Evolutionary conservation across 2,888 invertebrate genomes (phyloP).

Genomic region (Masnerella sp.): DNA sequence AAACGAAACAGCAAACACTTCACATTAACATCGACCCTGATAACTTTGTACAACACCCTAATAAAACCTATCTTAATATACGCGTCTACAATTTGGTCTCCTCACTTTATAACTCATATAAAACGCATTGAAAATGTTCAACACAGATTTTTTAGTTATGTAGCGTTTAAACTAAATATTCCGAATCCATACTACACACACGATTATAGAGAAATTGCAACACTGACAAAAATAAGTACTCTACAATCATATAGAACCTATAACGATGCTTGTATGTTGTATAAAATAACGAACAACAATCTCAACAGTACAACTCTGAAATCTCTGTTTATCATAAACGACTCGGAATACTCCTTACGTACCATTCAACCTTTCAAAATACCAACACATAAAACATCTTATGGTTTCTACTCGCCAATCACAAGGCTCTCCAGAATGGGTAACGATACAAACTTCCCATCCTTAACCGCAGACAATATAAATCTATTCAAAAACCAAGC

Average conservation of each 20-base stretch:
- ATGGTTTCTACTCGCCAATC: background rate
- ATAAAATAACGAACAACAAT: conserved; percentile 1
- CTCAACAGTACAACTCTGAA: background rate
- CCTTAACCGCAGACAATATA: too few species aligned
- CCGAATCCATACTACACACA: background rate
- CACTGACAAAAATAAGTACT: background rate
- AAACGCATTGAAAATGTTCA: conserved; percentile 8
- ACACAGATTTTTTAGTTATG: conserved; percentile 10
- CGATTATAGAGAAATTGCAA: background rate
- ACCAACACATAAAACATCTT: background rate
- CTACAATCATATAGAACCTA: background rate
- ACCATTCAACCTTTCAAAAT: background rate
- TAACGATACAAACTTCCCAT: background rate
- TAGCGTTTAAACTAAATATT: conserved; percentile 1
- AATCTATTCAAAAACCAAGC: too few species aligned
- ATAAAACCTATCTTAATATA: conserved; percentile 14
- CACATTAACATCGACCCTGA: background rate
- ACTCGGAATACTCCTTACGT: background rate
- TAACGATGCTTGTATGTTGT: conserved; percentile 7
- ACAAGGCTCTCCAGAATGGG: conserved; percentile 4
- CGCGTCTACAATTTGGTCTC: background rate
- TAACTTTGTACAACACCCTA: background rate
- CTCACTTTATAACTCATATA: background rate
- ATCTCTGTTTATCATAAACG: background rate
- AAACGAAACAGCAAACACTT: background rate